phyloP scores from a whole-genome alignment of 2,797 vertebrate genomes.

The Leptodactylus fallax region DNA sequence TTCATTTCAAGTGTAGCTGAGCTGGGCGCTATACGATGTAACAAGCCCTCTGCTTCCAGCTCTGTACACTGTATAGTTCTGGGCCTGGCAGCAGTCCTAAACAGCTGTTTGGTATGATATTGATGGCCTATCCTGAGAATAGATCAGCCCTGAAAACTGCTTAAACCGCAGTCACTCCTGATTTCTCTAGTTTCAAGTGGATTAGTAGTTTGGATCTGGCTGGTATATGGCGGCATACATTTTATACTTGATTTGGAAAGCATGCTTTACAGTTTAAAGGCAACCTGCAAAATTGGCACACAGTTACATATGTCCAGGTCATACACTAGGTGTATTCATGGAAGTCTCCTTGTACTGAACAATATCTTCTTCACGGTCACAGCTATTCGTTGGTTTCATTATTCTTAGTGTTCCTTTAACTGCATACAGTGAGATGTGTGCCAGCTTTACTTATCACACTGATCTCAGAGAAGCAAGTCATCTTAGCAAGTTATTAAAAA shows the following conservation, averaged over 20 bases:
- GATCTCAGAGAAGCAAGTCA: neutral
- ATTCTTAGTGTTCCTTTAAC: neutral
- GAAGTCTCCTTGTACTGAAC: neutral
- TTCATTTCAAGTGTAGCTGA: too few relatives aligned
- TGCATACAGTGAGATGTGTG: neutral
- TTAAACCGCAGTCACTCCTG: too few relatives aligned
- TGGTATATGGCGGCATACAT: neutral
- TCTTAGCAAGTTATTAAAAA: conserved; percentile 1
- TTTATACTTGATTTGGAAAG: neutral
- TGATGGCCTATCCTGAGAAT: too few relatives aligned
- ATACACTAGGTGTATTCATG: neutral
- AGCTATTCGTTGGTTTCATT: neutral
- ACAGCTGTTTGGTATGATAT: too few relatives aligned
- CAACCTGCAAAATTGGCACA: too few relatives aligned
- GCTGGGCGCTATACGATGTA: too few relatives aligned
- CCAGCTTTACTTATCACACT: neutral
- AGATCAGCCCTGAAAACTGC: too few relatives aligned
- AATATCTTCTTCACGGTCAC: neutral
- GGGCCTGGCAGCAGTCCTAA: too few relatives aligned
- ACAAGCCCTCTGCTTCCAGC: too few relatives aligned
- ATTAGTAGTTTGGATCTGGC: neutral
- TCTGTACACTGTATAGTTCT: too few relatives aligned
- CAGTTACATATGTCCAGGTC: neutral
- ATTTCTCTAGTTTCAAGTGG: too few relatives aligned
- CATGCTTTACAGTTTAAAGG: too few relatives aligned